Percentiles rank a stretch among this genome's conserved stretches.
These are phyloP conservation scores for rat (Rattus norvegicus) DNA, from an alignment of 2,113 vertebrate species.

Conservation along the genomic window DNA sequence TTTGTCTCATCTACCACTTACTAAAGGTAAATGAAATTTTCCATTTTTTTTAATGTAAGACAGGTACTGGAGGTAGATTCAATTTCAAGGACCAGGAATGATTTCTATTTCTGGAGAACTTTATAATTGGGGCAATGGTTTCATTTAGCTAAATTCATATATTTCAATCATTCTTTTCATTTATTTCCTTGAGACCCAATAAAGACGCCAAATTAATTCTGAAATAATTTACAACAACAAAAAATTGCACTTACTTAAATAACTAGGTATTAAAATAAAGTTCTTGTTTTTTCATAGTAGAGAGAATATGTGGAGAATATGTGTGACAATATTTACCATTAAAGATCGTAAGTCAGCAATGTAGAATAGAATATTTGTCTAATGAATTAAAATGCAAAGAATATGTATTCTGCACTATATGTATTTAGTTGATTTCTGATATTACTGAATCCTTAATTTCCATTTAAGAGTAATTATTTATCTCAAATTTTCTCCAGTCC, in stretches of 20 bases:
- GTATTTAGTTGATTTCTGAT: slow-evolving; percentile 15
- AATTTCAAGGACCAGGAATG: slow-evolving; percentile 47
- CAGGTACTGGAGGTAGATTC: slow-evolving; percentile 3
- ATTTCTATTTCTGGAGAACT: slow-evolving; percentile 48
- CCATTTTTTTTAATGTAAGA: not conserved
- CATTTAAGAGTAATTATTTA: slow-evolving; percentile 71
- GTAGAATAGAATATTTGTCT: not conserved
- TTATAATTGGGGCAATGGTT: slow-evolving; percentile 42
- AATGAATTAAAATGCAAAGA: slow-evolving; percentile 23
- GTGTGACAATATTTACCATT: not conserved
- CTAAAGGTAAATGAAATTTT: slow-evolving; percentile 25
- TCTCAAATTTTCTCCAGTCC: slow-evolving; percentile 50
- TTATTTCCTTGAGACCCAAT: slow-evolving; percentile 61
- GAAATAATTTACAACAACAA: slow-evolving; percentile 65
- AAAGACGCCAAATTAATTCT: slow-evolving; percentile 55
- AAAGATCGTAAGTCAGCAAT: not conserved
- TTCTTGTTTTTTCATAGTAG: not conserved
- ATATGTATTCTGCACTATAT: not conserved
- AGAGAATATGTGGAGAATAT: not conserved
- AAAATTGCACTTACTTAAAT: slow-evolving; percentile 53
- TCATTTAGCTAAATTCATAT: slow-evolving; percentile 55
- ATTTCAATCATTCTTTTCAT: slow-evolving; percentile 43
- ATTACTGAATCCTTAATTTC: slow-evolving; percentile 17
- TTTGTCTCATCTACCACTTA: slow-evolving; percentile 4
- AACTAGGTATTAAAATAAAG: slow-evolving; percentile 34